Conservation (phyloP, 2,797 vertebrate species). For the Rhadinocentrus ornatus region DNA sequence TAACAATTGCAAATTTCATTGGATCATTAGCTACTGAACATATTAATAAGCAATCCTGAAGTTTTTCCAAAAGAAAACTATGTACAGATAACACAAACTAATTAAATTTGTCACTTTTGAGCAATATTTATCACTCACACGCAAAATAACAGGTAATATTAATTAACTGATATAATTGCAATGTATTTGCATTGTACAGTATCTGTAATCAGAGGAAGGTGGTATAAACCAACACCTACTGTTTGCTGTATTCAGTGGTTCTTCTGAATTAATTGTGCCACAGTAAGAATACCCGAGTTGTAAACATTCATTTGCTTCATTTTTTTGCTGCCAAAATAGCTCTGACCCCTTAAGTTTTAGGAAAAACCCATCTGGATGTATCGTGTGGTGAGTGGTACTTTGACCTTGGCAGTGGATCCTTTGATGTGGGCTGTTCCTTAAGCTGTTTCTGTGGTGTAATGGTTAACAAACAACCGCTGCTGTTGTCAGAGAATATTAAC, state of each 20-base stretch:
- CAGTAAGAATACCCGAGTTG: neutral
- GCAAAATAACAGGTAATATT: neutral
- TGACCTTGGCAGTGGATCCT: neutral
- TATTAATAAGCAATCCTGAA: conserved; percentile 2
- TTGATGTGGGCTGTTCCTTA: neutral
- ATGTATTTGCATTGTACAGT: neutral
- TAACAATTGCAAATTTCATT: conserved; percentile 13
- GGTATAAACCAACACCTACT: neutral
- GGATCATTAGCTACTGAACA: conserved; percentile 8
- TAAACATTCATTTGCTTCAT: neutral
- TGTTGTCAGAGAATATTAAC: neutral
- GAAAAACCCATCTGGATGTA: neutral
- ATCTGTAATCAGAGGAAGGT: too few species aligned
- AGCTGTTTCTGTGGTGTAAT: neutral
- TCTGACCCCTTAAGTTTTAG: neutral
- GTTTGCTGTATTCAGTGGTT: too few species aligned
- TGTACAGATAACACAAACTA: neutral
- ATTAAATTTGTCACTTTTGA: neutral
- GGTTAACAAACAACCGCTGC: neutral
- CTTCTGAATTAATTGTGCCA: neutral
- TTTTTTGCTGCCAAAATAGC: neutral
- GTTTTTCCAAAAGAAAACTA: neutral
- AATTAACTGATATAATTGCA: neutral
- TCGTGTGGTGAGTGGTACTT: neutral
- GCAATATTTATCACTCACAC: neutral